Evolutionary conservation across 2,113 vertebrate genomes (phyloP).

Genomic region (Lichenostomus cassidix): DNA sequence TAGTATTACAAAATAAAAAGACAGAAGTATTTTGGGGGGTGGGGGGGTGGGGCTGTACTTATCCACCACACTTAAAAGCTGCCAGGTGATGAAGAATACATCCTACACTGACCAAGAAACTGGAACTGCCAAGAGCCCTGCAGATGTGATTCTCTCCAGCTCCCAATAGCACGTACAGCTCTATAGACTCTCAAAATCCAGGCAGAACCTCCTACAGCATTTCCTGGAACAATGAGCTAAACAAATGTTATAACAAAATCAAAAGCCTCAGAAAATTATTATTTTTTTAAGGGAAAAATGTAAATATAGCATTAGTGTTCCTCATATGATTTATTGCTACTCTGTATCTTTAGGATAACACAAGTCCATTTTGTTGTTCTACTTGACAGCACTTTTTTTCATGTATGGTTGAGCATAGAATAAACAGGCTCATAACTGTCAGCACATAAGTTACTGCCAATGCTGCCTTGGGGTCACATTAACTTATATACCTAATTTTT

Average conservation of each 20-base stretch:
- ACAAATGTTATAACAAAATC: not conserved
- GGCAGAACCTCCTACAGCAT: not conserved
- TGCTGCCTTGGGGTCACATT: conserved; percentile 67
- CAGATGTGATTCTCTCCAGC: not conserved
- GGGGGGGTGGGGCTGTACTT: not conserved
- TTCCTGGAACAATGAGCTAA: not conserved
- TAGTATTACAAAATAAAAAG: not conserved
- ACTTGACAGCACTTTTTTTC: conserved; percentile 35
- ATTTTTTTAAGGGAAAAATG: not conserved
- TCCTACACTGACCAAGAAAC: not conserved
- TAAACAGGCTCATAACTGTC: conserved; percentile 71
- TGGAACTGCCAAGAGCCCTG: not conserved
- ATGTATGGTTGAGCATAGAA: conserved; percentile 46
- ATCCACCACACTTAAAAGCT: not conserved
- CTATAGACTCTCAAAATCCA: not conserved
- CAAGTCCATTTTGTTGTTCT: conserved; percentile 48
- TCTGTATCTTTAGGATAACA: conserved; percentile 65
- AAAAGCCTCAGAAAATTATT: not conserved
- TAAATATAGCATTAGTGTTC: conserved; percentile 2
- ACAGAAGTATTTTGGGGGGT: not conserved
- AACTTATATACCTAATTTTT: conserved; percentile 60
- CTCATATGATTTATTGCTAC: conserved; percentile 57
- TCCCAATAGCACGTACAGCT: not conserved
- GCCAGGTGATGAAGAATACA: not conserved
- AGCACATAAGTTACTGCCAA: conserved; percentile 53